Evolutionary conservation across 2,888 invertebrate genomes (phyloP).

Genomic region (Drosophila nigricruria): DNA sequence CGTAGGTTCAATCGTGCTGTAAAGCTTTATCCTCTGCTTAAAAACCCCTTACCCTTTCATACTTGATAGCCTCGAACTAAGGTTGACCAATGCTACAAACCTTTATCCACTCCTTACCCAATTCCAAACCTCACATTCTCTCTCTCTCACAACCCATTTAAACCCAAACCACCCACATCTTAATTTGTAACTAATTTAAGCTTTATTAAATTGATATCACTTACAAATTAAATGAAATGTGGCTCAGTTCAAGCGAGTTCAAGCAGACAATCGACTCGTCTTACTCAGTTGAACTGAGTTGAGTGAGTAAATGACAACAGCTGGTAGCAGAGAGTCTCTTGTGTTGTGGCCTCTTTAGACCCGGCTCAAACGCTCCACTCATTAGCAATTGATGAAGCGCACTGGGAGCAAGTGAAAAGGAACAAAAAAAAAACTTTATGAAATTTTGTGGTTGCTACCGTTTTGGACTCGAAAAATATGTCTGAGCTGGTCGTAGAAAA

Average conservation of each 20-base stretch:
- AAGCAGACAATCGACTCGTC: conserved; percentile 13
- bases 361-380: conserved; percentile 54
- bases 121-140: neutral
- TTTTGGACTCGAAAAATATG: conserved; percentile 64
- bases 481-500: conserved; percentile 51
- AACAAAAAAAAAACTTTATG: conserved; percentile 61
- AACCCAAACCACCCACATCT: conserved; percentile 10
- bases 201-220: conserved; percentile 54
- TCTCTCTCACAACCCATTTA: neutral
- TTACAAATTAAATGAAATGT: conserved; percentile 68
- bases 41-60: neutral
- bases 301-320: conserved; percentile 69
- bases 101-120: neutral
- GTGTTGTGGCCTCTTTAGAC: conserved; percentile 10
- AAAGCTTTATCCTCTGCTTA: too few species aligned
- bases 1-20: too few species aligned
- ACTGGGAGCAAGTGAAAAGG: conserved; percentile 16
- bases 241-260: conserved; percentile 58
- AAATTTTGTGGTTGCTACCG: conserved; percentile 79
- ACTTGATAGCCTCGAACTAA: fast-evolving
- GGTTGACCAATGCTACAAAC: fast-evolving
- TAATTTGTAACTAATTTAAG: conserved; percentile 25
- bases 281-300: conserved; percentile 1
- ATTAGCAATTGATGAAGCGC: conserved; percentile 78
- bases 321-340: conserved; percentile 49